These are phyloP conservation scores for Mycogona germanica DNA, from an alignment of 2,888 invertebrate species.

Conservation along the genomic window DNA sequence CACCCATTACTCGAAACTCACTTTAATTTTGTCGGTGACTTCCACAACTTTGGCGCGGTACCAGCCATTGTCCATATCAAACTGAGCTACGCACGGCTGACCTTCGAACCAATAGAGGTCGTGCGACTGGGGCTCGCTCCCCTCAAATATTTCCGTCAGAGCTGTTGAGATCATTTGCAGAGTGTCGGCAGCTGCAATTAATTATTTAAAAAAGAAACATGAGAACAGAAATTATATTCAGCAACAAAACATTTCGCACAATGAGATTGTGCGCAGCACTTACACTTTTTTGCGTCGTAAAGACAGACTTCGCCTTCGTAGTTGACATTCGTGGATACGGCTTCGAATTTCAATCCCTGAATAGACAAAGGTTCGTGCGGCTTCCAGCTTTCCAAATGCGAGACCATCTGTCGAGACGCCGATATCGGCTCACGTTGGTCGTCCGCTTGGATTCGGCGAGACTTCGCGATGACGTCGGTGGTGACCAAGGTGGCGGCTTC, in stretches of 20 bases:
- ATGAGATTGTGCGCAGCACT: slow-evolving; percentile 5
- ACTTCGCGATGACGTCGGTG: too few relatives aligned
- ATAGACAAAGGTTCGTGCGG: neutral
- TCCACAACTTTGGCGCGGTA: slow-evolving; percentile 54
- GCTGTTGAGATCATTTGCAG: slow-evolving; percentile 42
- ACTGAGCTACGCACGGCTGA: slow-evolving; percentile 55
- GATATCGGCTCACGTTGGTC: too few relatives aligned
- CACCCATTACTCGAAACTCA: neutral
- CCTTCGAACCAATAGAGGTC: slow-evolving; percentile 46
- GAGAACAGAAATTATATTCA: slow-evolving; percentile 1
- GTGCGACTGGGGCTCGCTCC: slow-evolving; percentile 38
- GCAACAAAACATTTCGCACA: neutral
- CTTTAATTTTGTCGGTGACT: slow-evolving; percentile 28
- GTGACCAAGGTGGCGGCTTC: too few relatives aligned
- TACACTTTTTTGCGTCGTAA: slow-evolving; percentile 24
- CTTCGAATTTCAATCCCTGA: slow-evolving; percentile 41
- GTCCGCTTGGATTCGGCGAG: too few relatives aligned
- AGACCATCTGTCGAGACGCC: too few relatives aligned
- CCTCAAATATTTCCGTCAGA: slow-evolving; percentile 40
- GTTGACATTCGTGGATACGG: slow-evolving; percentile 49
- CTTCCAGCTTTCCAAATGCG: too few relatives aligned
- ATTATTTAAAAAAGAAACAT: neutral
- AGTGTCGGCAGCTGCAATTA: slow-evolving; percentile 25
- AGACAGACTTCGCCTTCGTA: slow-evolving; percentile 31
- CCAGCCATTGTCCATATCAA: slow-evolving; percentile 49